Percentiles rank a stretch among this genome's conserved stretches.
These are phyloP conservation scores for Smittia aterrima DNA, from an alignment of 2,888 invertebrate species.

Conservation along the genomic window DNA sequence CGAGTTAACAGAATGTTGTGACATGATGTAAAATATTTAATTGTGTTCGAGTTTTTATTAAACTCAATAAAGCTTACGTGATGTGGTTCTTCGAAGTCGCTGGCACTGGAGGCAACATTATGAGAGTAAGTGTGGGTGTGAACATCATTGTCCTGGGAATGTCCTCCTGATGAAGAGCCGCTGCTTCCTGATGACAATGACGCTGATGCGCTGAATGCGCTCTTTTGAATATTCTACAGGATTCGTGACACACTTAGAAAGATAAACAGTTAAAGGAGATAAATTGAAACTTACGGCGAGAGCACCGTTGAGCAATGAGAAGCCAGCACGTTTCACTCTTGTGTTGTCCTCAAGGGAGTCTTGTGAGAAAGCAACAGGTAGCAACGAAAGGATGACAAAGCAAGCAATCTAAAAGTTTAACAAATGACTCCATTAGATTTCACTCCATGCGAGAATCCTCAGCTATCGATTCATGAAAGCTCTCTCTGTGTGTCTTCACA, in stretches of 20 bases:
- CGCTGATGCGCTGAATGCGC: conserved; percentile 48
- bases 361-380: conserved; percentile 34
- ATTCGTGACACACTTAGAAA: not conserved
- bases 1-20: not conserved
- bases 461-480: too few species aligned
- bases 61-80: conserved; percentile 44
- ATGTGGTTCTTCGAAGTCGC: conserved; percentile 51
- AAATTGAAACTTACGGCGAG: too few species aligned
- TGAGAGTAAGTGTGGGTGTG: conserved; percentile 44
- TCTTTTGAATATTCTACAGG: conserved; percentile 32
- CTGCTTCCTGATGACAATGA: conserved; percentile 51
- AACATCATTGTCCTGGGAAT: conserved; percentile 32
- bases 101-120: conserved; percentile 47
- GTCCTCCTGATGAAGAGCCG: conserved; percentile 44
- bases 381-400: conserved; percentile 20
- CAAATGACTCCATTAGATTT: not conserved
- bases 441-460: too few species aligned
- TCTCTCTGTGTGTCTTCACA: too few species aligned
- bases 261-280: too few species aligned
- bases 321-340: conserved; percentile 29
- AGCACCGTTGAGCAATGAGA: conserved; percentile 16
- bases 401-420: conserved; percentile 21
- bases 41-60: conserved; percentile 1
- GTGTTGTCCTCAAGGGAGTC: not conserved
- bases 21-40: not conserved